These are phyloP conservation scores for Agonopterix arenella DNA, from an alignment of 2,888 invertebrate species.

Conservation along the genomic window DNA sequence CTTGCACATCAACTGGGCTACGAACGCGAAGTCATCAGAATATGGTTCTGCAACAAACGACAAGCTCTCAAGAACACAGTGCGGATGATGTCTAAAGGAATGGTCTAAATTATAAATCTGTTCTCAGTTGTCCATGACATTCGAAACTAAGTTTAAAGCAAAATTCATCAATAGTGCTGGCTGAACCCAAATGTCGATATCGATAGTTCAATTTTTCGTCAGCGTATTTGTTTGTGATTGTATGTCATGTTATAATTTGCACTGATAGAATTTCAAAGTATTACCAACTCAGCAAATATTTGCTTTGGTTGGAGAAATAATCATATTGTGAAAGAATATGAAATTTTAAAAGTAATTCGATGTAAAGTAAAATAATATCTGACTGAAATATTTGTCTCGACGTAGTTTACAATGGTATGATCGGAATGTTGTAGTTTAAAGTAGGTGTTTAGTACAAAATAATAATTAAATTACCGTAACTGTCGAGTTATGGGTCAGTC, in stretches of 20 bases:
- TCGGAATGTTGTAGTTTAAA: constrained; percentile 58
- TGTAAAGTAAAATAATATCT: constrained; percentile 55
- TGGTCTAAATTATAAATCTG: constrained; percentile 75
- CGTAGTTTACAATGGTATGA: constrained; percentile 68
- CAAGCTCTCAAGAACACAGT: constrained; percentile 99
- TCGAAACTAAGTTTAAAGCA: constrained; percentile 1
- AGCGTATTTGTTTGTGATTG: constrained; percentile 11
- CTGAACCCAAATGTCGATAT: constrained; percentile 15
- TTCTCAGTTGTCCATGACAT: neutral
- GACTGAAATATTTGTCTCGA: constrained; percentile 73
- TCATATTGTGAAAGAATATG: too few species aligned
- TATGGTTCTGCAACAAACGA: constrained; percentile 99
- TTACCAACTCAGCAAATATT: neutral
- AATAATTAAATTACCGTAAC: neutral
- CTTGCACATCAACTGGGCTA: constrained; percentile 97
- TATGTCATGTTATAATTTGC: constrained; percentile 41
- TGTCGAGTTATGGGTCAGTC: neutral
- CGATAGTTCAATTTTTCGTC: too few species aligned
- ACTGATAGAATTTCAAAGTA: constrained; percentile 41
- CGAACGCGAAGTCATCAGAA: constrained; percentile 97
- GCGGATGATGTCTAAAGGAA: constrained; percentile 93
- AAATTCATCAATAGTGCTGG: constrained; percentile 26
- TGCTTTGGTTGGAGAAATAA: too few species aligned
- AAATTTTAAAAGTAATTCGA: constrained; percentile 15
- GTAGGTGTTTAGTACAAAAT: constrained; percentile 73